These are phyloP conservation scores for Napeogenes inachia DNA, from an alignment of 2,888 invertebrate genomes.

Conservation along the genomic window DNA sequence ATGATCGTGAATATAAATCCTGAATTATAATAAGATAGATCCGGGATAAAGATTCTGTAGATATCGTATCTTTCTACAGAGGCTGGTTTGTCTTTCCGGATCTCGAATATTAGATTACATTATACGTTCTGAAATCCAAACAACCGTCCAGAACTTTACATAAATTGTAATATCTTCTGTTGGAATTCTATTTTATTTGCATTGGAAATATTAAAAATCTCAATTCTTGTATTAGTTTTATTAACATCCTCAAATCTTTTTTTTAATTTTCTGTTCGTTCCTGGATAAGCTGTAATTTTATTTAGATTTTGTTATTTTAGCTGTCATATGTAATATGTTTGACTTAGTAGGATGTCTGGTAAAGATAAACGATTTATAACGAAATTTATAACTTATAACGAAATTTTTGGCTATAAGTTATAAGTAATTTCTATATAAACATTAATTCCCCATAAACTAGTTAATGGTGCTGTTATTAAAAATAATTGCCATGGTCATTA, in stretches of 20 bases:
- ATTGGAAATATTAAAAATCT: too few relatives aligned
- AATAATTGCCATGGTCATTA: constrained; percentile 35
- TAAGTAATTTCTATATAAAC: constrained; percentile 5
- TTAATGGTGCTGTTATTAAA: neutral
- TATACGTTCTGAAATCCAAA: constrained; percentile 6
- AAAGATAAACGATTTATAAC: too few relatives aligned
- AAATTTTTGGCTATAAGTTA: too few relatives aligned
- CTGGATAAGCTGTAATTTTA: neutral
- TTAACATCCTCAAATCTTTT: too few relatives aligned
- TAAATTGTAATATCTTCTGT: too few relatives aligned
- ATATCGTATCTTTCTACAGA: neutral
- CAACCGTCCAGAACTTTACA: neutral
- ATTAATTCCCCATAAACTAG: constrained; percentile 1
- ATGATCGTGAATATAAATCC: neutral
- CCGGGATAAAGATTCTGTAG: constrained; percentile 6
- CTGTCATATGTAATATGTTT: too few relatives aligned
- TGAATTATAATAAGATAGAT: constrained; percentile 2
- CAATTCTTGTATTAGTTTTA: too few relatives aligned
- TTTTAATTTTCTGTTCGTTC: too few relatives aligned
- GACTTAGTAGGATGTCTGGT: too few relatives aligned
- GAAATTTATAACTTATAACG: too few relatives aligned
- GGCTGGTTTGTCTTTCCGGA: constrained; percentile 2
- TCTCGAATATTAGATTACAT: constrained; percentile 5
- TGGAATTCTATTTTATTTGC: neutral
- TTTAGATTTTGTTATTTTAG: too few relatives aligned